Percentiles rank a stretch among this genome's conserved stretches.
phyloP scores from a whole-genome alignment of 2,113 vertebrate genomes.

The Hystrix cristata region DNA sequence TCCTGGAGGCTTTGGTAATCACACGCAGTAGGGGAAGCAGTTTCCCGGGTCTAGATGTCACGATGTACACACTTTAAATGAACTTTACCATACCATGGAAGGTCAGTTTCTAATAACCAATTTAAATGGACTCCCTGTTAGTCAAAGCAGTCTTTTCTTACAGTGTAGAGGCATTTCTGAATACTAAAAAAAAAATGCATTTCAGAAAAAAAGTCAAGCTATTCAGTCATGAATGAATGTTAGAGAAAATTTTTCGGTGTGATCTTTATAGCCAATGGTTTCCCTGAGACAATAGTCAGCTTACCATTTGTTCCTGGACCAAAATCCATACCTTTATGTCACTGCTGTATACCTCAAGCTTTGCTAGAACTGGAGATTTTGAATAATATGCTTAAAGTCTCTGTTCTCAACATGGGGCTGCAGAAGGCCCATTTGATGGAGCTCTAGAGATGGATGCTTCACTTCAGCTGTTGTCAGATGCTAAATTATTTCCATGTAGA shows the following conservation, averaged over 20 bases:
- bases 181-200: not conserved
- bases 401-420: not conserved
- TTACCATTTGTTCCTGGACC: not conserved
- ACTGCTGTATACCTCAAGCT: too few relatives aligned
- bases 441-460: not conserved
- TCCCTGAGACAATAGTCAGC: not conserved
- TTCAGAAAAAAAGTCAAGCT: not conserved
- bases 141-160: not conserved
- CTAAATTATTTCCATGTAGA: slow-evolving; percentile 14
- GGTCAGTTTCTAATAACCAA: not conserved
- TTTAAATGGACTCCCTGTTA: slow-evolving; percentile 27
- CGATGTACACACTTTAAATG: not conserved
- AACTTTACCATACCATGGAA: not conserved
- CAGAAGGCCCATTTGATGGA: not conserved
- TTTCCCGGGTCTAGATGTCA: not conserved
- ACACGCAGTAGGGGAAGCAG: not conserved
- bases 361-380: not conserved
- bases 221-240: slow-evolving; percentile 35
- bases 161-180: not conserved
- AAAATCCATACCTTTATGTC: not conserved
- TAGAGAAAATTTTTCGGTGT: not conserved
- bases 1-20: not conserved
- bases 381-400: not conserved
- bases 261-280: not conserved
- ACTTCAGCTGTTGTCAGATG: not conserved